Evolutionary conservation across 2,888 invertebrate genomes (phyloP).

Genomic region (Troides oblongomaculatus): DNA sequence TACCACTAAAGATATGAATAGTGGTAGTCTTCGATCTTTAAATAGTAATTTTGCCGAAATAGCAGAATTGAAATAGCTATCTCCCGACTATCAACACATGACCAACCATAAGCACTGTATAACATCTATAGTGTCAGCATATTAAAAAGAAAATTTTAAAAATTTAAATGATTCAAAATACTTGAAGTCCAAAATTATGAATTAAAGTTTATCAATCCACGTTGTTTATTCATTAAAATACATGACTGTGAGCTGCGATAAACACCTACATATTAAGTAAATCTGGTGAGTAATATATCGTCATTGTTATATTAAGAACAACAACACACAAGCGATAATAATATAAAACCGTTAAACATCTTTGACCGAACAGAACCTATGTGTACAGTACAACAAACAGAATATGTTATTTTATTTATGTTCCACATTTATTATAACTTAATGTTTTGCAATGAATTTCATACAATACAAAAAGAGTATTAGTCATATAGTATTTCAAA

Average conservation of each 20-base stretch:
- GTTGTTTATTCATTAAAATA: neutral
- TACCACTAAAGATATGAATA: too few species aligned
- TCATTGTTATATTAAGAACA: conserved; percentile 31
- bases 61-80: too few species aligned
- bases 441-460: neutral
- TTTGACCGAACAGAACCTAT: neutral
- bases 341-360: conserved; percentile 1
- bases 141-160: neutral
- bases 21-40: too few species aligned
- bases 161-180: neutral
- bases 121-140: neutral
- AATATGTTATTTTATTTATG: neutral
- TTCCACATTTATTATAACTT: neutral
- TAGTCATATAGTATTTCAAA: neutral
- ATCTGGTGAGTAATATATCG: conserved; percentile 16
- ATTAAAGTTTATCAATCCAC: neutral
- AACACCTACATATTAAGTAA: conserved; percentile 11
- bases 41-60: too few species aligned
- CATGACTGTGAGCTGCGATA: neutral
- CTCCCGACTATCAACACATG: too few species aligned
- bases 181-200: neutral
- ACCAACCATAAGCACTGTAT: neutral
- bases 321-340: conserved; percentile 3
- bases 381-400: neutral
- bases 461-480: neutral